A percentile compares a stretch with the other conserved stretches of the same genome.
Evolutionary conservation across 37 sponge, comb jelly and placozoan genomes (phyloP).

Genomic region (Corticium candelabrum): DNA sequence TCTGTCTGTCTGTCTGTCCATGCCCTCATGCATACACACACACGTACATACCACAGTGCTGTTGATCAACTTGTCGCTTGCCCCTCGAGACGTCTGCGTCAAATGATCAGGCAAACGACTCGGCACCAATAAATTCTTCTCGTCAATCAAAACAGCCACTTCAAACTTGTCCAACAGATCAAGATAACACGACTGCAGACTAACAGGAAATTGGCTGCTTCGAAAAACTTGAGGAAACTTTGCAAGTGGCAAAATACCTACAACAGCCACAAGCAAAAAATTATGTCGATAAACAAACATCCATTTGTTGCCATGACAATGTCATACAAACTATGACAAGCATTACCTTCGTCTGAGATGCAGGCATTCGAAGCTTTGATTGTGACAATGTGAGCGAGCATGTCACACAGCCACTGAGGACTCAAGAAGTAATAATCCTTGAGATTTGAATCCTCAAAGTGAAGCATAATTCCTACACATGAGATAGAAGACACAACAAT

Average conservation of each 20-base stretch:
- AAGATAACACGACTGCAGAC: slow-evolving; percentile 53
- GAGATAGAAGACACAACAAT: neutral
- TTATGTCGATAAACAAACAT: too few species aligned
- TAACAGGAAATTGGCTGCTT: slow-evolving; percentile 37
- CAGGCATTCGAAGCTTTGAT: slow-evolving; percentile 76
- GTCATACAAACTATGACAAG: neutral
- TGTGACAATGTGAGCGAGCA: slow-evolving; percentile 91
- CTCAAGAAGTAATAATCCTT: slow-evolving; percentile 82
- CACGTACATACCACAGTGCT: too few species aligned
- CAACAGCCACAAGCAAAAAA: neutral
- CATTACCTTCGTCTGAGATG: slow-evolving; percentile 26
- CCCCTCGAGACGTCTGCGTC: too few species aligned
- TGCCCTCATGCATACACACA: too few species aligned
- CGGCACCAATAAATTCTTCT: slow-evolving; percentile 65
- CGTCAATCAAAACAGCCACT: slow-evolving; percentile 51
- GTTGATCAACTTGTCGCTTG: too few species aligned
- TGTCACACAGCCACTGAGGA: slow-evolving; percentile 95
- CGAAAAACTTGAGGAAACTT: neutral
- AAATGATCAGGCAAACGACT: slow-evolving; percentile 65
- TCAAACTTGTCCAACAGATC: slow-evolving; percentile 81
- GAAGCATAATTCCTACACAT: neutral
- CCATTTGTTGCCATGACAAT: too few species aligned
- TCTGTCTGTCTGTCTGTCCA: too few species aligned
- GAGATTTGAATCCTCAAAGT: slow-evolving; percentile 70
- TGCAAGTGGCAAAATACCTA: neutral